Base-by-base conservation (phyloP, 1,140 invertebrate genomes). In the Choristoneura fumiferana region DNA sequence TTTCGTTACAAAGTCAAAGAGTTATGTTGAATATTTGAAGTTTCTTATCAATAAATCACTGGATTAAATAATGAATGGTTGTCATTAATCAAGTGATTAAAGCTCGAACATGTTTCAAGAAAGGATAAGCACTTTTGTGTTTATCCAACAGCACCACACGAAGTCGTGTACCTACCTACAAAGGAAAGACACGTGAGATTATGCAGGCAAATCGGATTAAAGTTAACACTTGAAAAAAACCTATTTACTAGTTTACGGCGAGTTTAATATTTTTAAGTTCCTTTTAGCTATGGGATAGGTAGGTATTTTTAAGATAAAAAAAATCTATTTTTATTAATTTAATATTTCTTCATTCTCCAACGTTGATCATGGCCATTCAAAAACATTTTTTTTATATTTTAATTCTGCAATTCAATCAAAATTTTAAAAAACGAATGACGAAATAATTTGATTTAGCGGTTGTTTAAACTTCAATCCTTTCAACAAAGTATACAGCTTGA, bases 171-270 rank as follows among this genome's bases (percentile, higher is more conserved):
- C n/a, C n/a, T n/a, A 17, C 22, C 43, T n/a, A n/a, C n/a, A 13
- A 18, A 49, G 12, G 43, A 22, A 49, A 18, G 40, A 49, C 43
- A 49, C 71, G 74, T 81, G 72, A 69, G 72, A 70, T 69, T 69
- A 73, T 63, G 57, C 61, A 59, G 54, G 58, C 60, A 71, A 76
- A 75, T 69, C 71, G 69, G 76, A 78, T 82, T 70, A 76, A 64
- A 57, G 63, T 63, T 71, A 62, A 69, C 69, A 69, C 67, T 69
- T 60, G 61, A 67, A 67, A 69, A 69, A 53, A 56, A 40, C n/a
- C n/a, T n/a, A n/a, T n/a, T n/a, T n/a, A n/a, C n/a, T n/a, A n/a
- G n/a, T n/a, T n/a, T n/a, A n/a, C n/a, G n/a, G n/a, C n/a, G n/a
- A n/a, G n/a, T n/a, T n/a, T n/a, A n/a, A n/a, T n/a, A n/a, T n/a